phyloP scores from a whole-genome alignment of 2,113 vertebrate genomes.

The Ailuropoda melanoleuca region DNA sequence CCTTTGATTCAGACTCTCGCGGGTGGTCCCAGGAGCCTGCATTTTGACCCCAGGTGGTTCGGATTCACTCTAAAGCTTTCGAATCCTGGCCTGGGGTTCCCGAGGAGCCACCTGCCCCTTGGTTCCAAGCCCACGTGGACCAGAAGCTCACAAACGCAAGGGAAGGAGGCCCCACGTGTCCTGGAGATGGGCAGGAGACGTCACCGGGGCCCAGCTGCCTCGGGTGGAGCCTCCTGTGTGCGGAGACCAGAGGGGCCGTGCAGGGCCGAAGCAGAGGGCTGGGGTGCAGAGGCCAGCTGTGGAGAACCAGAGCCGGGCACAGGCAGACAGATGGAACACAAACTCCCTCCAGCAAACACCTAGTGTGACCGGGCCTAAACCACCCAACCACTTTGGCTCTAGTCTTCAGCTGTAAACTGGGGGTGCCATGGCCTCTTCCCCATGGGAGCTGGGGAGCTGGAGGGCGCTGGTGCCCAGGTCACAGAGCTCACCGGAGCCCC shows the following conservation, averaged over 20 bases:
- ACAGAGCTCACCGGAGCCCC: not conserved
- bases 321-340: fast-evolving
- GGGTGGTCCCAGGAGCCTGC: not conserved
- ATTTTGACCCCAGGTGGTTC: not conserved
- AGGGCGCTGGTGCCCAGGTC: not conserved
- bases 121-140: not conserved
- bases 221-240: not conserved
- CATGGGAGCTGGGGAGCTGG: fast-evolving
- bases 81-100: not conserved
- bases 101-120: not conserved
- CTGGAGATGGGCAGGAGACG: not conserved
- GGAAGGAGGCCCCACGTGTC: not conserved
- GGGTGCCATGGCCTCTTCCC: not conserved
- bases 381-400: not conserved
- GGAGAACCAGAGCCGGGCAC: fast-evolving
- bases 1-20: not conserved
- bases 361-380: not conserved
- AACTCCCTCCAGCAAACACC: fast-evolving
- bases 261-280: not conserved
- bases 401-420: not conserved
- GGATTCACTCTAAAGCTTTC: not conserved
- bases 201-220: not conserved
- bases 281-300: not conserved
- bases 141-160: not conserved
- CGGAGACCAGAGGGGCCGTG: not conserved